phyloP scores from a whole-genome alignment of 2,888 invertebrate species.

The Cephus sareptanus region DNA sequence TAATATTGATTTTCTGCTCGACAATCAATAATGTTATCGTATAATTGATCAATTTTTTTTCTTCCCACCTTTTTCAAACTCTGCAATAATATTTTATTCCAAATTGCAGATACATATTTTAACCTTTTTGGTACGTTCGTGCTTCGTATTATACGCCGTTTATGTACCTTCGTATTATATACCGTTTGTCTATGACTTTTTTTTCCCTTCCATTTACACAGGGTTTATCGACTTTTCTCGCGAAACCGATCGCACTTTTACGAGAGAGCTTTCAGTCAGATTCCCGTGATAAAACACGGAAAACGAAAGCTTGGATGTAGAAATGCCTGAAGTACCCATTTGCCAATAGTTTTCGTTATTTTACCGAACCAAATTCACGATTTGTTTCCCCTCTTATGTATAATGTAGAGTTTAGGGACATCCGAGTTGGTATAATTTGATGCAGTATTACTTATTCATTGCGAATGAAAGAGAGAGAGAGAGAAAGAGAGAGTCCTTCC shows the following conservation, averaged over 20 bases:
- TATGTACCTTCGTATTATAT: not conserved
- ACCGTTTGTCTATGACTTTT: not conserved
- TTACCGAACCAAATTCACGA: not conserved
- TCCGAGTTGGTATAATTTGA: not conserved
- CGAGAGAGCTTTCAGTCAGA: not conserved
- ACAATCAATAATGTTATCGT: not conserved
- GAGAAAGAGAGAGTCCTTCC: not conserved
- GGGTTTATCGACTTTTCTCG: not conserved
- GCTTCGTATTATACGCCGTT: not conserved
- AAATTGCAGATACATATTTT: not conserved
- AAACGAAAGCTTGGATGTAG: not conserved
- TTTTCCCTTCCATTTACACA: not conserved
- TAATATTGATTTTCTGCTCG: not conserved
- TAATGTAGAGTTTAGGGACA: not conserved
- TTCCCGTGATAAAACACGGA: not conserved
- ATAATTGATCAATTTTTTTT: not conserved
- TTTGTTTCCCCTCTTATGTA: not conserved
- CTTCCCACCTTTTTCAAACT: not conserved
- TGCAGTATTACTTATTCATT: constrained; percentile 13
- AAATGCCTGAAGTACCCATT: not conserved
- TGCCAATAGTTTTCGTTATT: not conserved
- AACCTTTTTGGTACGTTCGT: not conserved
- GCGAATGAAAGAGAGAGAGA: not conserved
- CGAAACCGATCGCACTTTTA: not conserved
- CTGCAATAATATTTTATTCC: not conserved